phyloP scores from a whole-genome alignment of 2,888 invertebrate species.

The Ochlodes sylvanus region DNA sequence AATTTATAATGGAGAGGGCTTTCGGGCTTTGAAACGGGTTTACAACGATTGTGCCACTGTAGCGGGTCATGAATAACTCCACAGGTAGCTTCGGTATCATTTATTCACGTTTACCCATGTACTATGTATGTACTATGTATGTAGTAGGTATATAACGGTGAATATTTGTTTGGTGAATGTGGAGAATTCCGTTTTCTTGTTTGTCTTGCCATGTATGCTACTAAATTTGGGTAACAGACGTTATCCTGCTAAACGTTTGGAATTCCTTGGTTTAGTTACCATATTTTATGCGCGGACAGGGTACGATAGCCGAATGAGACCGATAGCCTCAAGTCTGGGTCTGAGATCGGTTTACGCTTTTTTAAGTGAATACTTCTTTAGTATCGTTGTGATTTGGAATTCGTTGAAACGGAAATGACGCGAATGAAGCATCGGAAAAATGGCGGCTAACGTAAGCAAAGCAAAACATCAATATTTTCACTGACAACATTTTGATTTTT shows the following conservation, averaged over 20 bases:
- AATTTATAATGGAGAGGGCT: conserved; percentile 3
- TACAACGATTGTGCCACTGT: background rate
- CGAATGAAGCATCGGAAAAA: too few species aligned
- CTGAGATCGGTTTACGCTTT: too few species aligned
- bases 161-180: conserved; percentile 20
- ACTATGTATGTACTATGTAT: background rate
- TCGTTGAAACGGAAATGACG: too few species aligned
- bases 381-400: too few species aligned
- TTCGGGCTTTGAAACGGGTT: background rate
- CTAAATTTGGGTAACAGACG: conserved; percentile 13
- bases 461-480: too few species aligned
- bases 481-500: too few species aligned
- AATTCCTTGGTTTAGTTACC: background rate
- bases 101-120: conserved; percentile 8
- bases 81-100: conserved; percentile 19
- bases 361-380: too few species aligned
- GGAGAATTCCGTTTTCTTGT: conserved; percentile 25
- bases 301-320: background rate
- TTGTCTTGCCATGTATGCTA: conserved; percentile 8
- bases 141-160: conserved; percentile 9
- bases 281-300: background rate
- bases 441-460: too few species aligned
- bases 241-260: background rate
- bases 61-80: conserved; percentile 6
- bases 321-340: too few species aligned